Conservation (phyloP, 2,888 invertebrate genomes). For the Drosophila pseudotakahashii region DNA sequence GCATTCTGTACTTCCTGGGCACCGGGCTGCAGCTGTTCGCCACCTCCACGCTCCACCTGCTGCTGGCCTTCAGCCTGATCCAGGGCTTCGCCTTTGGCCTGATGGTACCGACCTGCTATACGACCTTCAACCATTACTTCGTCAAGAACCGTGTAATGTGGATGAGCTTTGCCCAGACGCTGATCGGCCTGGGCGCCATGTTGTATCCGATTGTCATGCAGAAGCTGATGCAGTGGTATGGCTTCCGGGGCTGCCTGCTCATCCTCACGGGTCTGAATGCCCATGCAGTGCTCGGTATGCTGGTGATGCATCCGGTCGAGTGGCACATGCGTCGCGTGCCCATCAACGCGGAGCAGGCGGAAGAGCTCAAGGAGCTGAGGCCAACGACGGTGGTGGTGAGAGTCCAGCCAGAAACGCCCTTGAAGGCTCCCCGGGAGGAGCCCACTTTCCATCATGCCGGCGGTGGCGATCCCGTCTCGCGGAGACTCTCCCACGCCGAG, state of each 20-base stretch:
- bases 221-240: constrained; percentile 87
- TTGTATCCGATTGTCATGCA: constrained; percentile 88
- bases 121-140: constrained; percentile 91
- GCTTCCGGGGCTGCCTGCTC: constrained; percentile 89
- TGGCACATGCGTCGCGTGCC: constrained; percentile 87
- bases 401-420: constrained; percentile 66
- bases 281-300: constrained; percentile 88
- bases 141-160: constrained; percentile 88
- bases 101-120: constrained; percentile 89
- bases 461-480: neutral
- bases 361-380: constrained; percentile 9
- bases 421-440: constrained; percentile 34
- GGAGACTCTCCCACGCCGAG: constrained; percentile 56
- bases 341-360: constrained; percentile 72
- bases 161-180: constrained; percentile 90
- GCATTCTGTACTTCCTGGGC: constrained; percentile 87
- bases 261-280: constrained; percentile 88
- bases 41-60: constrained; percentile 87
- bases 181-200: constrained; percentile 89
- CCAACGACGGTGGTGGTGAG: constrained; percentile 43
- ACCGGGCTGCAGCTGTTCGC: constrained; percentile 88
- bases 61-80: constrained; percentile 87
- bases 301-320: constrained; percentile 90
- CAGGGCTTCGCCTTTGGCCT: constrained; percentile 90
- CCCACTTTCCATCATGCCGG: constrained; percentile 11